Conservation (phyloP, 2,797 vertebrate genomes). For the Pseudopleuronectes americanus region DNA sequence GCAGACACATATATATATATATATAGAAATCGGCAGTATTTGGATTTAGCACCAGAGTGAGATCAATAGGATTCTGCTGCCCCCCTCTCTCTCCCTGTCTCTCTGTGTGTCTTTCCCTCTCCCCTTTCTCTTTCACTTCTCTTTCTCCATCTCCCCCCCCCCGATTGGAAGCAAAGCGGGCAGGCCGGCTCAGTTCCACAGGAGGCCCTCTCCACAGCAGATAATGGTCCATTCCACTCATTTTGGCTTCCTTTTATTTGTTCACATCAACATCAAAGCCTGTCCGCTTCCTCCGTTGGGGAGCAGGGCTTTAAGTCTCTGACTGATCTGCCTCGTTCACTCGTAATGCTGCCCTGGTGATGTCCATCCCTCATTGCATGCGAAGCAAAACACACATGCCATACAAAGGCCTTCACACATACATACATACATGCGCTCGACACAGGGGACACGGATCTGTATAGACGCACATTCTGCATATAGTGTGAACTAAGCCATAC, state of each 20-base stretch:
- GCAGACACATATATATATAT: constrained; percentile 35
- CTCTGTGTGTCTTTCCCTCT: constrained; percentile 30
- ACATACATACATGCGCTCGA: constrained; percentile 1
- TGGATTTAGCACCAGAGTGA: constrained; percentile 60
- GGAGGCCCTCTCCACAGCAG: constrained; percentile 66
- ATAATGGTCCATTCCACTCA: constrained; percentile 76
- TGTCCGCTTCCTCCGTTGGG: constrained; percentile 65
- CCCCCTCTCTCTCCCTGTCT: constrained; percentile 28
- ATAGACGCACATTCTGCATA: background rate
- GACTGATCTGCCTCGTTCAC: constrained; percentile 75
- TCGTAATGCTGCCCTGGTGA: constrained; percentile 62
- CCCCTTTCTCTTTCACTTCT: constrained; percentile 17
- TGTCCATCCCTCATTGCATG: constrained; percentile 73
- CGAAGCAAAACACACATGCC: constrained; percentile 37
- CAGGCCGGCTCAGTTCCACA: constrained; percentile 60
- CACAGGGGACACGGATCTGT: constrained; percentile 10
- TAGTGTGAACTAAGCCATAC: background rate
- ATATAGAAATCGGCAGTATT: constrained; percentile 69
- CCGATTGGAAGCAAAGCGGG: constrained; percentile 60
- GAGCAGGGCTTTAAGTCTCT: constrained; percentile 76
- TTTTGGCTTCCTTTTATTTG: constrained; percentile 81
- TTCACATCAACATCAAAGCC: constrained; percentile 83
- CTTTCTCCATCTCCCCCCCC: constrained; percentile 27
- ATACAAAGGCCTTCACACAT: constrained; percentile 13
- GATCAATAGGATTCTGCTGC: constrained; percentile 70